Evolutionary conservation across 2,113 vertebrate species (phyloP).

Genomic region (Pluvialis apricaria): DNA sequence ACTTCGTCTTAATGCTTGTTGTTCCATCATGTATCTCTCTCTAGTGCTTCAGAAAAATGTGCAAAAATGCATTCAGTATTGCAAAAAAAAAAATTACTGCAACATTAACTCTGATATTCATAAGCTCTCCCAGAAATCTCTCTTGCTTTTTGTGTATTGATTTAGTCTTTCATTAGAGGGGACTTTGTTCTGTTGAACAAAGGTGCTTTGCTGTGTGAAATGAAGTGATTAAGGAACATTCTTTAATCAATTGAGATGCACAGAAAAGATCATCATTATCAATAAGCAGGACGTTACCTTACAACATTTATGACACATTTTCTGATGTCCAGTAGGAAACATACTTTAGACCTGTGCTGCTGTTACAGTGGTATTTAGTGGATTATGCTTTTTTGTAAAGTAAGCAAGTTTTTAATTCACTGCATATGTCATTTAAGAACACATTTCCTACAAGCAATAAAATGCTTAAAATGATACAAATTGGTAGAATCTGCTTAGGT

Average conservation of each 20-base stretch:
- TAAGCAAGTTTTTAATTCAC: conserved; percentile 19
- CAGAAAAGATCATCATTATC: not conserved
- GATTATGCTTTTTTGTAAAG: not conserved
- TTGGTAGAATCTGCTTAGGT: conserved; percentile 17
- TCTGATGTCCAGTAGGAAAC: not conserved
- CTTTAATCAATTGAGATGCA: not conserved
- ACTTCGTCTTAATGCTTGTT: not conserved
- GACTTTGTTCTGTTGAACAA: not conserved
- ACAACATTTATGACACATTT: not conserved
- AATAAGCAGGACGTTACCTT: not conserved
- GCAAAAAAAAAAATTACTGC: not conserved
- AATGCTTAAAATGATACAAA: conserved; percentile 16
- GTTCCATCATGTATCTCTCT: not conserved
- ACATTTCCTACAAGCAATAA: not conserved
- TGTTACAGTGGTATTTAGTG: not conserved
- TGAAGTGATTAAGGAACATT: not conserved
- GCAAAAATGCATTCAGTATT: not conserved
- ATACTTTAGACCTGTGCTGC: not conserved
- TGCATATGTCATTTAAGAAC: not conserved
- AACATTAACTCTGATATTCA: conserved; percentile 19
- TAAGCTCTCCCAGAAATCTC: not conserved
- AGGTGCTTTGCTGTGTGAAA: not conserved
- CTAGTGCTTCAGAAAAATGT: not conserved
- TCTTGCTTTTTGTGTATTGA: conserved; percentile 2
- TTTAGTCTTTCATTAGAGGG: not conserved